A percentile compares a stretch with the other conserved stretches of the same genome.
These are phyloP conservation scores for Mugil cephalus DNA, from an alignment of 2,113 vertebrate genomes.

Conservation along the genomic window DNA sequence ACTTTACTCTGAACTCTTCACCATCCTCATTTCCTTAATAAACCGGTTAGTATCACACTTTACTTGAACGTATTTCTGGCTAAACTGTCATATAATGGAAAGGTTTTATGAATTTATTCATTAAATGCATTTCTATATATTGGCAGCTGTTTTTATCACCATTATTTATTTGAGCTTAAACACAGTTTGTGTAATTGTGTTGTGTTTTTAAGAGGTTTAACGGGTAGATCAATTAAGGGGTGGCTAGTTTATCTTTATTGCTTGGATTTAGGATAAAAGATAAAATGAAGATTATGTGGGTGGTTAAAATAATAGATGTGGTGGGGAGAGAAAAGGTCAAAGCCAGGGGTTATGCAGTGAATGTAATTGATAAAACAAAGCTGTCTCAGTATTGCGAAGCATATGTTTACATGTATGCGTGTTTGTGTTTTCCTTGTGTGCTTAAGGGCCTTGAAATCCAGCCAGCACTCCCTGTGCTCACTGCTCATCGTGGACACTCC, in stretches of 20 bases:
- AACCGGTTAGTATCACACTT: constrained; percentile 87
- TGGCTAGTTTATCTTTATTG: neutral
- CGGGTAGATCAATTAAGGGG: neutral
- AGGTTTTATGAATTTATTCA: neutral
- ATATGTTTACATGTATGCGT: constrained; percentile 19
- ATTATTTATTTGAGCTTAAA: neutral
- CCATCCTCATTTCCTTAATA: constrained; percentile 91
- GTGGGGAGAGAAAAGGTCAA: constrained; percentile 36
- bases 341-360: constrained; percentile 33
- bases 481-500: constrained; percentile 96
- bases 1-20: constrained; percentile 95
- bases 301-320: constrained; percentile 9
- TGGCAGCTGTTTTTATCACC: no score
- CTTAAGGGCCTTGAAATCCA: constrained; percentile 94
- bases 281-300: neutral
- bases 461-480: constrained; percentile 93
- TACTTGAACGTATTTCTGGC: constrained; percentile 1
- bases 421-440: constrained; percentile 30
- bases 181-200: neutral
- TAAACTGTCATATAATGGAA: neutral
- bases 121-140: neutral
- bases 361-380: constrained; percentile 50
- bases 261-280: neutral
- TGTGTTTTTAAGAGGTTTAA: neutral
- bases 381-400: constrained; percentile 21